Evolutionary conservation across 2,113 vertebrate genomes (phyloP).

Genomic region (Entelurus aequoreus): DNA sequence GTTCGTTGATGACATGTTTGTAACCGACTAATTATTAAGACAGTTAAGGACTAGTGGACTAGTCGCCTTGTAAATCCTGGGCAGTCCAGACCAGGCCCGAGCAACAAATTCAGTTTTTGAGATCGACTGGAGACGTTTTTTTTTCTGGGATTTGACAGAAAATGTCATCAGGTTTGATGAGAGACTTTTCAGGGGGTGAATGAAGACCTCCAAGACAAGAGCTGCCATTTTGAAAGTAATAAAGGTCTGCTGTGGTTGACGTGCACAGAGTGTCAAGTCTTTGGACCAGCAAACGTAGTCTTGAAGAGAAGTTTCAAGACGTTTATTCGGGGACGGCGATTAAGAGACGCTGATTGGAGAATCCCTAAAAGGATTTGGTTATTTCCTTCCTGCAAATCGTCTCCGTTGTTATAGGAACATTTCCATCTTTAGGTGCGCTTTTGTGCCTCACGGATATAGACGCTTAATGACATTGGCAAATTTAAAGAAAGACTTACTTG

Average conservation of each 20-base stretch:
- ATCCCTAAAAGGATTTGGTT: neutral
- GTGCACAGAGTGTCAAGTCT: neutral
- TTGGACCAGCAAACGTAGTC: neutral
- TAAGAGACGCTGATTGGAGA: slow-evolving; percentile 1
- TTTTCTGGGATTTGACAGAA: slow-evolving; percentile 3
- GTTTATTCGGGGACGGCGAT: neutral
- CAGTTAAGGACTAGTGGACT: too few species aligned
- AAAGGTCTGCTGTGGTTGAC: neutral
- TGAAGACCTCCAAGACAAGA: slow-evolving; percentile 4
- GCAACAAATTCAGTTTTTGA: neutral
- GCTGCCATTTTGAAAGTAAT: slow-evolving; percentile 1
- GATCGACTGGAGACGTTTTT: slow-evolving; percentile 1
- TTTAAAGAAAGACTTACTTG: neutral
- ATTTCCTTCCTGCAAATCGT: neutral
- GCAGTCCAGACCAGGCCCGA: too few species aligned
- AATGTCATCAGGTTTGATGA: neutral
- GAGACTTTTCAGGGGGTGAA: neutral
- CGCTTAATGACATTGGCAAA: neutral
- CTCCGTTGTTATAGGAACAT: neutral
- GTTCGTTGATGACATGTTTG: too few species aligned
- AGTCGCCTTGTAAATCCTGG: too few species aligned
- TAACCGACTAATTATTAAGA: too few species aligned
- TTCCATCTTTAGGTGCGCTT: neutral
- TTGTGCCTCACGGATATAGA: neutral
- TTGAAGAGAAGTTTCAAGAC: neutral